These are phyloP conservation scores for Gavia stellata DNA, from an alignment of 2,113 vertebrate genomes.

Conservation along the genomic window DNA sequence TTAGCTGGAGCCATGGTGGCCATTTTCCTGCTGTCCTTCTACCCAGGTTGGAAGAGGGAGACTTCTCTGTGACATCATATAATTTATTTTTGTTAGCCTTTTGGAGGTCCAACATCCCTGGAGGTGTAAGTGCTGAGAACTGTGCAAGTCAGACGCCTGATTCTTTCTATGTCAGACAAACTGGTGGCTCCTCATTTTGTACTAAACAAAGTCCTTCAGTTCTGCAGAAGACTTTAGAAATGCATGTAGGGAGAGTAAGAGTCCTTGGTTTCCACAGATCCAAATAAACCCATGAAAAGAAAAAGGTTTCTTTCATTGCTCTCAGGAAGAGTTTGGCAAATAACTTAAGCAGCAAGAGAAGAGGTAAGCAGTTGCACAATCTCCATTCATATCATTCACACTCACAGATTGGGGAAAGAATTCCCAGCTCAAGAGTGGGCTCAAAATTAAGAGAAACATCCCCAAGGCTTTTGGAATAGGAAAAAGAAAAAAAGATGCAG, in stretches of 20 bases:
- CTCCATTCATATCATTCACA: background rate
- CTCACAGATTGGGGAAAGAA: background rate
- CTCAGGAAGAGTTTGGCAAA: background rate
- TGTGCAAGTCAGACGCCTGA: background rate
- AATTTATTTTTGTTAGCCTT: background rate
- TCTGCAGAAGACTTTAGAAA: background rate
- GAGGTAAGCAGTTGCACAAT: background rate
- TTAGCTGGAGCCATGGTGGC: background rate
- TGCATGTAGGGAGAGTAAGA: background rate
- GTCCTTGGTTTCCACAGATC: background rate
- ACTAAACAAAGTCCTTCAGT: background rate
- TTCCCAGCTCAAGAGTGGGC: background rate
- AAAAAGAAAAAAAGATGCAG: background rate
- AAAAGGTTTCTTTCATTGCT: background rate
- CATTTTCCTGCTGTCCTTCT: background rate
- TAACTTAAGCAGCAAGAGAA: background rate
- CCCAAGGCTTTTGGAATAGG: background rate
- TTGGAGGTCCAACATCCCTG: background rate
- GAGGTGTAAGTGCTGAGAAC: background rate
- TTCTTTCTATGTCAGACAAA: background rate
- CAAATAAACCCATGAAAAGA: background rate
- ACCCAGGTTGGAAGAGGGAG: background rate
- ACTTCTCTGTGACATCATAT: background rate
- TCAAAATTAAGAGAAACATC: constrained; percentile 54
- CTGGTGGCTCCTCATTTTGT: background rate